Base-by-base conservation (phyloP, 2,888 invertebrate genomes). In the Tachina fera region DNA sequence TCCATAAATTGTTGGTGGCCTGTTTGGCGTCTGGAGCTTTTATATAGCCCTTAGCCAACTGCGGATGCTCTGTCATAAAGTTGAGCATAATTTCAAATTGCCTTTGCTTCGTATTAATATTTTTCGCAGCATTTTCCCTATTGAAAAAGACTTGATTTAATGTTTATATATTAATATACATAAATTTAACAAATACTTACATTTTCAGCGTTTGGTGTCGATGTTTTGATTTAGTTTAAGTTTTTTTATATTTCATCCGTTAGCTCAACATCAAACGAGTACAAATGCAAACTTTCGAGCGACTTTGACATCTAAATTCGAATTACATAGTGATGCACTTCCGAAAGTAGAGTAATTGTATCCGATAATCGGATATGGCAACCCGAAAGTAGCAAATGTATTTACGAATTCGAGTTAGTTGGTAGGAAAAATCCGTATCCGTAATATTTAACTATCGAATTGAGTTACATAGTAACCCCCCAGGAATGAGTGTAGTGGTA, bases 61-160 rank as follows among this genome's bases (percentile, higher is more conserved):
- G 31, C 31, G 31, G 31, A 31, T 31, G 31, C 31, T 31, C 31
- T 31, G 31, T 31, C 31, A 31, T 31, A 31, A 31, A 31, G 31
- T 31, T 31, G 31, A 31, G 4, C 31, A 31, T 31, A 51, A 51
- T 51, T 51, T 51, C 51, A 51, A 51, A 51, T 51, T 51, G 51
- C 51, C 51, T 51, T 51, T 51, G 51, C 51, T 51, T 51, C 11
- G 47, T 47, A 47, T 47, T 47, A 6, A 47, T 47, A 47, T 47
- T 4, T 47, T 47, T 47, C 9, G n/a, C 16, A 51, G 51, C 51
- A n/a, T 51, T 51, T 51, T 51, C 51, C 51, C 56, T 56, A 56
- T 56, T 56, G 60, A 60, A 60, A 60, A 60, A 58, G 60, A 39
- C 9, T 60, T 56, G 60, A 39, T 39, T 60, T 31, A 60, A 60